Conservation (phyloP, 2,797 vertebrate species). For the Zalophus californianus region DNA sequence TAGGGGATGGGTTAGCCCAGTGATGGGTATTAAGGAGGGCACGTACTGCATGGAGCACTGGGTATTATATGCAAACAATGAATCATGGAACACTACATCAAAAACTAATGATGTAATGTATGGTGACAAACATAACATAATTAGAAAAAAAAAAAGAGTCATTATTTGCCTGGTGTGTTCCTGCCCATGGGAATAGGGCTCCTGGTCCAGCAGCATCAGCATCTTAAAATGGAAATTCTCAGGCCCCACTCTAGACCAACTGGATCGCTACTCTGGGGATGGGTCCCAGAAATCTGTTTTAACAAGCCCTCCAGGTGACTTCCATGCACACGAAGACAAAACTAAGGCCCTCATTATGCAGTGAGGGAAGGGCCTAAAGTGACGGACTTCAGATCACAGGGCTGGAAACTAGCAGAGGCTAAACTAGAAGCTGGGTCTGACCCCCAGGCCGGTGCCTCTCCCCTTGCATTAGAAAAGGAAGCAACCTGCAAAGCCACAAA, state of each 20-base stretch:
- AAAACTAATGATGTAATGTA: too few species aligned
- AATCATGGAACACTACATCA: too few species aligned
- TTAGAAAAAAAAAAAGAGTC: too few species aligned
- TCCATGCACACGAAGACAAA: neutral
- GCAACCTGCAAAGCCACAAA: neutral
- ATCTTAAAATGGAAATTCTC: neutral
- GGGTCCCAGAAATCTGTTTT: neutral
- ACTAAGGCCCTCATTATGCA: neutral
- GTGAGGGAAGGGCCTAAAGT: neutral
- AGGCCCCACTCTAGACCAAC: neutral
- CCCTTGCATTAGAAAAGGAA: neutral
- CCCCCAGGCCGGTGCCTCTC: neutral
- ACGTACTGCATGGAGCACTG: too few species aligned
- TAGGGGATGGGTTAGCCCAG: too few species aligned
- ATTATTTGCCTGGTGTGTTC: neutral
- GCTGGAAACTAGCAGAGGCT: neutral
- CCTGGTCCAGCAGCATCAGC: neutral
- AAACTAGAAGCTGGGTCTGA: neutral
- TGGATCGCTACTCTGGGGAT: neutral
- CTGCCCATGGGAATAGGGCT: neutral
- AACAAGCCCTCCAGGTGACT: neutral
- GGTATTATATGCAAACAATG: too few species aligned
- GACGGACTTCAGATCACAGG: neutral
- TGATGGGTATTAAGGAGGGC: too few species aligned
- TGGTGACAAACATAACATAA: too few species aligned